These are phyloP conservation scores for Chroicocephalus ridibundus DNA, from an alignment of 2,113 vertebrate species.

Conservation along the genomic window DNA sequence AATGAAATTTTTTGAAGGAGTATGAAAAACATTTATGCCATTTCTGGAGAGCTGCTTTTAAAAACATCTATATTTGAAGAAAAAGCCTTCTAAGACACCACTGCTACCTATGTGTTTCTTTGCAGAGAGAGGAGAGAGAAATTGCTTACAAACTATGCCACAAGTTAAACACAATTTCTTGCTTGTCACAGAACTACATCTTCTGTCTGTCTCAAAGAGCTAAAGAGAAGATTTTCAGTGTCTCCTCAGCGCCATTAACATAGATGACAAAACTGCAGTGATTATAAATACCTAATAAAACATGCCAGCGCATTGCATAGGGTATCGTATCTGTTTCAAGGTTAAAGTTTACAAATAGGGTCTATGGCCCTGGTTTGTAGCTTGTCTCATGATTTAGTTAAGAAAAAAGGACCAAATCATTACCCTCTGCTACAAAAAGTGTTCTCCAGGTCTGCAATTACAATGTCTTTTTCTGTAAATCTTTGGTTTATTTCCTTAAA, in stretches of 20 bases:
- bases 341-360: neutral
- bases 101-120: neutral
- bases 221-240: neutral
- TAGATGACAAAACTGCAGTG: neutral
- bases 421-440: neutral
- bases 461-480: neutral
- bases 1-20: neutral
- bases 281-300: neutral
- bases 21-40: neutral
- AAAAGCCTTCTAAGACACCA: neutral
- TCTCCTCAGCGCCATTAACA: neutral
- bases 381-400: neutral
- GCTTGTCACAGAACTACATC: neutral
- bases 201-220: neutral
- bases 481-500: neutral
- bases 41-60: neutral
- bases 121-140: neutral
- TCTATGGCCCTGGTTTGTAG: neutral
- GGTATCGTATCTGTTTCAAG: neutral
- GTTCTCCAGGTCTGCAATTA: neutral
- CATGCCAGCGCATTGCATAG: neutral
- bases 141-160: neutral
- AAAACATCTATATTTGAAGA: neutral
- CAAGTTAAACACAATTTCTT: neutral
- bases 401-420: neutral